phyloP scores from a whole-genome alignment of 2,888 invertebrate species.

The Acanthosoma haemorrhoidale region DNA sequence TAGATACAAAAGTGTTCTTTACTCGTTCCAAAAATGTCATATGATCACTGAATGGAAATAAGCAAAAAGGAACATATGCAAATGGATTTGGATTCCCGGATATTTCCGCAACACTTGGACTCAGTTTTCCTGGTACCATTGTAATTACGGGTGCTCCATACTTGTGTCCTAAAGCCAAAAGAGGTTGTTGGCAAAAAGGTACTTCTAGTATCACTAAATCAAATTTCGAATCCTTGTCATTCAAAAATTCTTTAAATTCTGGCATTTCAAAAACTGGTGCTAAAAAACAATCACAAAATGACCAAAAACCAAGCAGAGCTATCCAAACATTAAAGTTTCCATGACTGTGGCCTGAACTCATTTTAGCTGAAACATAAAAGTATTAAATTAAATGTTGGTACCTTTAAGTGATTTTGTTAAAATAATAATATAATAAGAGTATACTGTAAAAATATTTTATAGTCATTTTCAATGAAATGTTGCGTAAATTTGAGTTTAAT shows the following conservation, averaged over 20 bases:
- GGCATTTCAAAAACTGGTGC: neutral
- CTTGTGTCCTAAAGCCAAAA: constrained; percentile 31
- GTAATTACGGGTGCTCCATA: constrained; percentile 31
- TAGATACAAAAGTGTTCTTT: neutral
- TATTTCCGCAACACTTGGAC: neutral
- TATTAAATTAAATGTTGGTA: too few species aligned
- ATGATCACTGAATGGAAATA: neutral
- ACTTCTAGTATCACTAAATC: constrained; percentile 34
- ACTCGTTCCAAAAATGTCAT: constrained; percentile 17
- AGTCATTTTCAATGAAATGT: too few species aligned
- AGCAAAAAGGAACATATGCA: neutral
- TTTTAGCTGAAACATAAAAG: too few species aligned
- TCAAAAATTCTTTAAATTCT: constrained; percentile 22
- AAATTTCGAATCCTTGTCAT: constrained; percentile 17
- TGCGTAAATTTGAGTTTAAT: too few species aligned
- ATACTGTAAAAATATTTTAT: too few species aligned
- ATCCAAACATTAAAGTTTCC: too few species aligned
- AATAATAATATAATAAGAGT: too few species aligned
- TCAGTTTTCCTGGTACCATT: neutral
- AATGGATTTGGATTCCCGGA: neutral
- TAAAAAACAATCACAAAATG: neutral
- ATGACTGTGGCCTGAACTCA: too few species aligned
- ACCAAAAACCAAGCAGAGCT: neutral
- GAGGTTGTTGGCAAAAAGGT: constrained; percentile 30
- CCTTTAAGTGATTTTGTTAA: too few species aligned